phyloP scores from a whole-genome alignment of 2,113 vertebrate species.

The Xerus inauris region DNA sequence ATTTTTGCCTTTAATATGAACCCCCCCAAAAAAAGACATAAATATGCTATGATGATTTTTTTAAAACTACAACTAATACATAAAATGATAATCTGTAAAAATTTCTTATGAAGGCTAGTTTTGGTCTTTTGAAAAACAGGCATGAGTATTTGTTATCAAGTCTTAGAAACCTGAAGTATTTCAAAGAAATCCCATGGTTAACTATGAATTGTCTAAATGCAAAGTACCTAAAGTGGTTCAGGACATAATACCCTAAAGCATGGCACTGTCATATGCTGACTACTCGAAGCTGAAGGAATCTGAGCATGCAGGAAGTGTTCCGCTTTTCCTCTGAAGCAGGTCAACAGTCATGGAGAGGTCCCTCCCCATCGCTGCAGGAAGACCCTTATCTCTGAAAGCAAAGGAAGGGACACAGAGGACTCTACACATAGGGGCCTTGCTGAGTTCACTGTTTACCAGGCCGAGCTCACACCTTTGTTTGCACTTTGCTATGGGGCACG shows the following conservation, averaged over 20 bases:
- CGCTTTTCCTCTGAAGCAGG: background rate
- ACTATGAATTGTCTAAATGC: background rate
- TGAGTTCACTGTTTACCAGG: background rate
- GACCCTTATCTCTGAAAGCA: background rate
- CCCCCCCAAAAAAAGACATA: background rate
- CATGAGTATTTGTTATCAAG: background rate
- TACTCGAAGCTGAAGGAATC: background rate
- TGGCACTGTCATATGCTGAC: background rate
- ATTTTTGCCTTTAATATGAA: background rate
- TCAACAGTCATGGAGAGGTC: background rate
- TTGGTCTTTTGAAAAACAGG: background rate
- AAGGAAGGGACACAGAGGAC: background rate
- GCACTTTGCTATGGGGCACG: too few relatives aligned
- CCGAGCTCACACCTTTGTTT: background rate
- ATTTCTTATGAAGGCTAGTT: background rate
- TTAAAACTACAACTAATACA: background rate
- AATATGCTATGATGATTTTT: background rate
- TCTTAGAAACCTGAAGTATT: background rate
- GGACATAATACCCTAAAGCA: too few relatives aligned
- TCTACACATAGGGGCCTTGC: background rate
- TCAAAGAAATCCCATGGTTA: background rate
- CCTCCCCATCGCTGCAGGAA: background rate
- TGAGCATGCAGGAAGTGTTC: background rate
- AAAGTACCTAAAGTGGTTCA: background rate
- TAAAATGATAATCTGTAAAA: background rate